Percentiles rank a stretch among this genome's conserved stretches.
Conservation (phyloP, 92 coral and sea anemone genomes). For the Phenganax subtilis region DNA sequence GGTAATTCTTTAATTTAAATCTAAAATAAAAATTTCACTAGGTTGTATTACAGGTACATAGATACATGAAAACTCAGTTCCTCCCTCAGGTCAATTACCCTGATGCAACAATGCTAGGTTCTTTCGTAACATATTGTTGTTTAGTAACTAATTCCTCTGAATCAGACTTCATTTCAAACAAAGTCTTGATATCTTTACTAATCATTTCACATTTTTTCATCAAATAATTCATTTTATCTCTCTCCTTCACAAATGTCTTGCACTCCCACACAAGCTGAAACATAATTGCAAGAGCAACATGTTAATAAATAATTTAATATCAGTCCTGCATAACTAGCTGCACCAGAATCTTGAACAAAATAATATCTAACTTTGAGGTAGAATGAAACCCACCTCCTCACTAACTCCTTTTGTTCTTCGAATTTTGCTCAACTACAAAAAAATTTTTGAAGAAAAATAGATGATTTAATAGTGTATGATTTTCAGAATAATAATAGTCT, state of each 20-base stretch:
- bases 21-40: conserved; percentile 33
- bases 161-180: conserved; percentile 31
- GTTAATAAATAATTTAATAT: not conserved
- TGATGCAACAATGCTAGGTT: conserved; percentile 26
- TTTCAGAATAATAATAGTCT: not conserved
- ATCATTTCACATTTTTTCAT: conserved; percentile 78
- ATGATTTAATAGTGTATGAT: not conserved
- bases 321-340: not conserved
- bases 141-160: conserved; percentile 35
- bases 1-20: conserved; percentile 82
- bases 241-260: conserved; percentile 58
- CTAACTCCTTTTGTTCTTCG: conserved; percentile 2
- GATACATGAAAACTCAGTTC: not conserved
- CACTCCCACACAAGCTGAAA: conserved; percentile 65
- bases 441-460: no score
- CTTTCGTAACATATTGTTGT: conserved; percentile 22
- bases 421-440: conserved; percentile 11
- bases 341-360: not conserved
- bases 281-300: not conserved
- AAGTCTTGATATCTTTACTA: conserved; percentile 52
- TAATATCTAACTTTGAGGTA: not conserved
- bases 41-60: not conserved
- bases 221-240: conserved; percentile 55
- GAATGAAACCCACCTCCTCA: conserved; percentile 16
- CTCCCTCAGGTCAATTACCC: not conserved